Conservation (phyloP, 2,113 vertebrate genomes). For the Heterotilapia buettikoferi region DNA sequence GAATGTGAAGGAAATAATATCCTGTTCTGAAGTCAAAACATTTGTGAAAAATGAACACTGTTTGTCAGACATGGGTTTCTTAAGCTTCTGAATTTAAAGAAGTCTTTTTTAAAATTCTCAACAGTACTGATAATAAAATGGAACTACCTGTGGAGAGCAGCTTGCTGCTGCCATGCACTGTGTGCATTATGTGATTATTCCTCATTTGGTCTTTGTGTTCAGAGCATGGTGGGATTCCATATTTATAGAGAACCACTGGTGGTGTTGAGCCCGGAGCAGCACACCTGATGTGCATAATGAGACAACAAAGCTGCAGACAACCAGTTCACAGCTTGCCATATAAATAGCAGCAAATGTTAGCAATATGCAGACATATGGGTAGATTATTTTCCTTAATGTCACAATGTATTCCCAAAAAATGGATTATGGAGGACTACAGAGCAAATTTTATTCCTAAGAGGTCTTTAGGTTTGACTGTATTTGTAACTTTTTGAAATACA, state of each 20-base stretch:
- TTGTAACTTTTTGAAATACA: background rate
- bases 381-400: background rate
- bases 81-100: background rate
- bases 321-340: background rate
- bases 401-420: background rate
- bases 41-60: background rate
- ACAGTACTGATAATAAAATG: background rate
- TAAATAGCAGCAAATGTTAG: background rate
- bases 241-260: background rate
- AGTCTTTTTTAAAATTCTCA: background rate
- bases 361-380: background rate
- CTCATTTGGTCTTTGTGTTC: background rate
- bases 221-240: background rate
- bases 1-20: background rate
- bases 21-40: background rate
- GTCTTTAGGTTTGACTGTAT: background rate
- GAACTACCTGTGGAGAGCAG: background rate
- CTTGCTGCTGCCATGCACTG: background rate
- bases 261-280: background rate
- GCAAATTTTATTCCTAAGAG: background rate
- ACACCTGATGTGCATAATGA: constrained; percentile 1
- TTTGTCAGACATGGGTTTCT: background rate
- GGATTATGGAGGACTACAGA: background rate
- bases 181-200: background rate
- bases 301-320: background rate